phyloP scores from a whole-genome alignment of 92 coral and sea anemone species.

The Epizoanthus scotinus region DNA sequence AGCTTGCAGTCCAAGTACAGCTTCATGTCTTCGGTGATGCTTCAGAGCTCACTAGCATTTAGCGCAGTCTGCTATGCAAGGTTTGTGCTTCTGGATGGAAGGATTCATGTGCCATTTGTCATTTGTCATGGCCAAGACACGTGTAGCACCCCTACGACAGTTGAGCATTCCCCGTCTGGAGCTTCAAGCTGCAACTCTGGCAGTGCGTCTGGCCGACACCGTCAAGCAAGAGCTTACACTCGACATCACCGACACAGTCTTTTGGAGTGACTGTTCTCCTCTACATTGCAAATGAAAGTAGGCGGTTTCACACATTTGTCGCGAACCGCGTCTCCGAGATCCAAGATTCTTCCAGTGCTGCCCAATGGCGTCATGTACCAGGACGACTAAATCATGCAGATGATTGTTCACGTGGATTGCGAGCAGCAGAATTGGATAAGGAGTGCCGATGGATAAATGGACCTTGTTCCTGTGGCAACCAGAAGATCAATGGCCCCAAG shows the following conservation, averaged over 20 bases:
- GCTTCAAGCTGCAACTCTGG: conserved; percentile 70
- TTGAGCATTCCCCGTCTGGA: conserved; percentile 67
- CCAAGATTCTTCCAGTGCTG: conserved; percentile 52
- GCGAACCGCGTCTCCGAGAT: conserved; percentile 69
- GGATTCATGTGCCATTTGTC: conserved; percentile 53
- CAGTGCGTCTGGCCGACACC: conserved; percentile 46
- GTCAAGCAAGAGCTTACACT: conserved; percentile 50
- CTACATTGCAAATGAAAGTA: conserved; percentile 64
- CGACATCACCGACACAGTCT: conserved; percentile 26
- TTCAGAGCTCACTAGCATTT: conserved; percentile 60
- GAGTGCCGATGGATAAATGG: conserved; percentile 61
- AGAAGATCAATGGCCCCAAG: conserved; percentile 48
- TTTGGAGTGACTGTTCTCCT: conserved; percentile 74
- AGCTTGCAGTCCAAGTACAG: conserved; percentile 29
- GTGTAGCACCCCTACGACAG: conserved; percentile 72
- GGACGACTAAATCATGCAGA: conserved; percentile 58
- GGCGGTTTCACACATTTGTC: conserved; percentile 67
- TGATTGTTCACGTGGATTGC: conserved; percentile 59
- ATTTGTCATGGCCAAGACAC: conserved; percentile 56
- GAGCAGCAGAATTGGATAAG: conserved; percentile 41
- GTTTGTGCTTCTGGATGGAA: conserved; percentile 48
- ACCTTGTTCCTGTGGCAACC: conserved; percentile 46
- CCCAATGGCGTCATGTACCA: conserved; percentile 52
- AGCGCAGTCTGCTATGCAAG: conserved; percentile 70
- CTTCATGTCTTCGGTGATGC: conserved; percentile 75